A percentile compares a stretch with the other conserved stretches of the same genome.
Conservation (phyloP, 2,113 vertebrate genomes). For the Lophotis ruficrista region DNA sequence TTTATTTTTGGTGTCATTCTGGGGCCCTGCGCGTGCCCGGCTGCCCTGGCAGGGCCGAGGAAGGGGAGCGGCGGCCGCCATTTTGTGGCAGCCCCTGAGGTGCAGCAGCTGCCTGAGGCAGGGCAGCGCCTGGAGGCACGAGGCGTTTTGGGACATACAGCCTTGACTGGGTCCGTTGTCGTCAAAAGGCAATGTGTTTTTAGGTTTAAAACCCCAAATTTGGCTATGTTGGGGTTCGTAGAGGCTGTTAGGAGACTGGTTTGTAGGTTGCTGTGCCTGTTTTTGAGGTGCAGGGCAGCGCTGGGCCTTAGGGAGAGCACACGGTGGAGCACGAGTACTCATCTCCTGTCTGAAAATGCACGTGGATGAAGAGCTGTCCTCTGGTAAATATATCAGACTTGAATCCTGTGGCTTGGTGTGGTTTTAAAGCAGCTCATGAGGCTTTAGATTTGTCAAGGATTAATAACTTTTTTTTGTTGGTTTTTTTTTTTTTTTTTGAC, state of each 20-base stretch:
- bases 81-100: background rate
- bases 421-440: background rate
- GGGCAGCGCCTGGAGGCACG: background rate
- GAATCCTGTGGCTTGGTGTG: background rate
- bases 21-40: rapidly evolving
- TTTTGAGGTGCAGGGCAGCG: background rate
- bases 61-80: rapidly evolving
- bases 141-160: rapidly evolving
- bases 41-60: rapidly evolving
- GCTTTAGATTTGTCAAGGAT: background rate
- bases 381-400: background rate
- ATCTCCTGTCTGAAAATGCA: background rate
- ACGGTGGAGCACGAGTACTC: background rate
- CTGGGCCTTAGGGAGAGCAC: background rate
- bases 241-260: background rate
- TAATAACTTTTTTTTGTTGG: background rate
- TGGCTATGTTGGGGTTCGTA: rapidly evolving
- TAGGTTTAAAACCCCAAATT: background rate
- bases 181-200: background rate
- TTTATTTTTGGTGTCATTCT: background rate
- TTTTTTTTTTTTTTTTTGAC: background rate
- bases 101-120: rapidly evolving
- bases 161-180: background rate
- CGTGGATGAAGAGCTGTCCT: background rate
- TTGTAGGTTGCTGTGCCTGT: rapidly evolving